Evolutionary conservation across 2,888 invertebrate species (phyloP), one percentile per base, ranked within the genome.

Genomic region (Lordiphosa andalusiaca): DNA sequence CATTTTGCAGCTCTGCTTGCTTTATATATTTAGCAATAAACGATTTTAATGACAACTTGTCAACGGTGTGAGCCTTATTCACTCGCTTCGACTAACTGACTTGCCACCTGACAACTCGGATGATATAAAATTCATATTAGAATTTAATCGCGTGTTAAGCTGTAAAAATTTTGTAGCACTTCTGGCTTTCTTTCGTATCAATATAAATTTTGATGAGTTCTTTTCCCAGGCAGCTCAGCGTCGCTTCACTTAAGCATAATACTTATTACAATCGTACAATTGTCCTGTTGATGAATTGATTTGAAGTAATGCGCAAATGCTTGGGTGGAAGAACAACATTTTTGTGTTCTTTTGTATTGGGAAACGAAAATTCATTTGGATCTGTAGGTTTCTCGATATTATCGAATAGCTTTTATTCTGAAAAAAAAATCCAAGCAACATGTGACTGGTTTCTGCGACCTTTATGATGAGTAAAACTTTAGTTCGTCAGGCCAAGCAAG

Each of bases 101-200:
- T 35, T 30, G 30, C 6, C 46, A 58, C 40, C 35, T 56, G 53
- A 39, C 47, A 44, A 16, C 13, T 52, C 47, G 23, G 33, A 48
- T 47, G 51, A 56, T 58, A 80, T 81, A 77, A 84, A 82, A 71
- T 62, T 59, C 71, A 69, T 75, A 80, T 83, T 82, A 75, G 71
- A 65, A 73, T 70, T 77, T 75, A 83, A 84, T 73, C 73, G 77
- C 62, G 67, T 80, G 77, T 77, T 77, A 70, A 73, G 70, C 67
- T 68, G 50, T 65, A 57, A 65, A 70, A 67, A 67, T 69, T 57
- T 67, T 68, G 62, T 59, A 12, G 49, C 33, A 38, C 25, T 12
- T 65, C 53, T 47, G 55, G 57, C 59, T 71, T 65, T 44, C 53
- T 65, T 56, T 58, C 57, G 60, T 66, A 61, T 62, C 76, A 56